Evolutionary conservation across 2,797 vertebrate species (phyloP).

Genomic region (Phrynocephalus vlangalii): DNA sequence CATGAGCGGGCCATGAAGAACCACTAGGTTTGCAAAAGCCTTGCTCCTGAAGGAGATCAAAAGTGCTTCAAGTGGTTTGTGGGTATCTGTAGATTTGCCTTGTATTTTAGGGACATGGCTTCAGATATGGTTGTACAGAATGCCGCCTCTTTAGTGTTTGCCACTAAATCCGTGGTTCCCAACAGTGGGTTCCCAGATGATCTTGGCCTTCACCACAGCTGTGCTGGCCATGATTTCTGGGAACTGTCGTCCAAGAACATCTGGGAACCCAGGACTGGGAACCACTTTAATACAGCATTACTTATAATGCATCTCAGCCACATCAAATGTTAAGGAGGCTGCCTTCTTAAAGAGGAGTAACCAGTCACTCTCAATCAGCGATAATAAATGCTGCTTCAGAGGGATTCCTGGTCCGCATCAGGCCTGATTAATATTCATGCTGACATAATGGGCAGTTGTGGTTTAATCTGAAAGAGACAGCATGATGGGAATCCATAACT

Average conservation of each 20-base stretch:
- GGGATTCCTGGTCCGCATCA: neutral
- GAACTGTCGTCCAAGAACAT: too few relatives aligned
- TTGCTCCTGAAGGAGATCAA: neutral
- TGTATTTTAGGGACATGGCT: too few relatives aligned
- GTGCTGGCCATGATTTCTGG: too few relatives aligned
- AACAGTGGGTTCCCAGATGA: too few relatives aligned
- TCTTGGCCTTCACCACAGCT: too few relatives aligned
- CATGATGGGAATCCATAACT: neutral
- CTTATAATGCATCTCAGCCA: neutral
- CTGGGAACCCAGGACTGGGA: too few relatives aligned
- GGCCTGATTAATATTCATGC: neutral
- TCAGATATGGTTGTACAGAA: neutral
- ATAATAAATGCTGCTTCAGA: neutral
- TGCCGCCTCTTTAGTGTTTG: neutral
- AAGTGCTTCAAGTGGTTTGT: neutral
- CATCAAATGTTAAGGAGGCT: neutral
- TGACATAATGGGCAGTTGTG: neutral
- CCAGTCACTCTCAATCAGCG: neutral
- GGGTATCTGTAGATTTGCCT: neutral
- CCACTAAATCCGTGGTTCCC: too few relatives aligned
- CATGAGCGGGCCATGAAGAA: neutral
- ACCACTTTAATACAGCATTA: too few relatives aligned
- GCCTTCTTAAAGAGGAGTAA: neutral
- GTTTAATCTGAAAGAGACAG: neutral
- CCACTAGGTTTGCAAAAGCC: neutral